Percentiles rank a stretch among this genome's conserved stretches.
phyloP scores from a whole-genome alignment of 2,797 vertebrate species.

The Phoeniculus purpureus region DNA sequence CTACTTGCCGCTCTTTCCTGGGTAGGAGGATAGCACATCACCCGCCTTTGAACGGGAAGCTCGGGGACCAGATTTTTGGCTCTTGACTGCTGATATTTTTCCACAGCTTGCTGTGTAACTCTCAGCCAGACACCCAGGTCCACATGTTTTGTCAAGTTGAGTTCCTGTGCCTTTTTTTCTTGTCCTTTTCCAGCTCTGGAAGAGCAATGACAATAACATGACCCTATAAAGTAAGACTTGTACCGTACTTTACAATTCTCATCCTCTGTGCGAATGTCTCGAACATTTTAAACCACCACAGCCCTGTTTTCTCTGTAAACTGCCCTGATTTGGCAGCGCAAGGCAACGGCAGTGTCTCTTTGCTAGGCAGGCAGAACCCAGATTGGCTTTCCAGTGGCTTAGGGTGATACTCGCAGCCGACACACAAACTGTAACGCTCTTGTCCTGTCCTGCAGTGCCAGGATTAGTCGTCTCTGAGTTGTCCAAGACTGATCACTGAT shows the following conservation, averaged over 20 bases:
- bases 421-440: rapidly evolving
- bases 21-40: background rate
- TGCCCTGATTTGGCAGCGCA: background rate
- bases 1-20: background rate
- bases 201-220: conserved; percentile 7
- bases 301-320: background rate
- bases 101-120: background rate
- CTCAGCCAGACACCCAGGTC: background rate
- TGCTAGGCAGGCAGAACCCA: background rate
- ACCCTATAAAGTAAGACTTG: conserved; percentile 10
- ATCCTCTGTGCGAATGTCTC: background rate
- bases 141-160: background rate
- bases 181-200: background rate
- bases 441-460: background rate
- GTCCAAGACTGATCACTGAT: background rate
- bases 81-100: conserved; percentile 16
- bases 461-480: background rate
- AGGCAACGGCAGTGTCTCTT: background rate
- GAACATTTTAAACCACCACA: conserved; percentile 7
- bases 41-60: background rate
- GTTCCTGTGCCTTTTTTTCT: background rate
- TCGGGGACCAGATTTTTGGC: background rate
- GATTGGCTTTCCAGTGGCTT: background rate
- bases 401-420: rapidly evolving
- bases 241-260: background rate